Evolutionary conservation across 2,797 vertebrate species (phyloP), one percentile per base, ranked within the genome.

Genomic region (Otus scops): DNA sequence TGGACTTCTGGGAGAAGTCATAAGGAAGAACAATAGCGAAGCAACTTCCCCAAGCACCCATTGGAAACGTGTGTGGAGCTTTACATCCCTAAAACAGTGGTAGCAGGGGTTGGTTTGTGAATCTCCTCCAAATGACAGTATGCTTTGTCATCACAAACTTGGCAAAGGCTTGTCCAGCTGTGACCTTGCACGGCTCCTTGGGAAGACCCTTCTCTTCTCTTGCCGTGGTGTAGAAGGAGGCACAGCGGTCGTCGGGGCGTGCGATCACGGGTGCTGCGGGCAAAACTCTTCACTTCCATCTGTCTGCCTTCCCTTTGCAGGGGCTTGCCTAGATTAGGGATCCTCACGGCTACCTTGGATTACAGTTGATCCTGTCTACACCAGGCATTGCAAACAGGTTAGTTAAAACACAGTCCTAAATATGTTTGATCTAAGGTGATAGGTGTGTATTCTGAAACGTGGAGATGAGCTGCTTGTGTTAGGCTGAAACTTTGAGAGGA

Each of bases 241-340:
- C 30, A 11, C 56, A 30, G 47, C 3, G 5, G 34, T 22, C 14
- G 0, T 22, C 2, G 17, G 3, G 9, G 45, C 5, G 3, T 32
- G 16, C 9, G 12, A 34, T 30, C 30, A 14, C 54, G 6, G 34
- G 38, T 43, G 64, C 47, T n/a, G 64, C 10, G 2, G 65, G 50
- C 57, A 18, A n/a, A 53, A 17, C 51, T 28, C 86, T 34, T n/a
- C 50, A 9, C 50, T n/a, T 48, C 76, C 39, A 7, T 45, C 26
- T 10, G 11, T 54, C 50, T 64, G 32, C 68, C 38, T 36, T 47
- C 86, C 38, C 38, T 51, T 20, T 20, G 27, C 77, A 38, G 59
- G 60, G 43, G 12, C 23, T 80, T 41, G 53, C 69, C 85, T 65
- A 41, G 51, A 38, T 27, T 50, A 67, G 77, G 53, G 61, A 28